These are phyloP conservation scores for Cephonodes hylas DNA, from an alignment of 2,888 invertebrate species.

Conservation along the genomic window DNA sequence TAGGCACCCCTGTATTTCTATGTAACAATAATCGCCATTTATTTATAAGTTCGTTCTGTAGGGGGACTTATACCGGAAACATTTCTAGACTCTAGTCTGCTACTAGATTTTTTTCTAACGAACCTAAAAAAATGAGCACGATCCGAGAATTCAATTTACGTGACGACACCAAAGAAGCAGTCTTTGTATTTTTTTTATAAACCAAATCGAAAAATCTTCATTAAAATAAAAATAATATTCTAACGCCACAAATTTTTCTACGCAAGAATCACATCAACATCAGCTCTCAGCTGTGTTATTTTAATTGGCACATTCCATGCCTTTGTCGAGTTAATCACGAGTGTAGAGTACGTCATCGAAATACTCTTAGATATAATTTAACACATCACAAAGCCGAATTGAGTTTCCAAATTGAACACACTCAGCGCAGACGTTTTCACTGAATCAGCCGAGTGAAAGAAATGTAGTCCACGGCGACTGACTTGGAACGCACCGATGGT, in stretches of 20 bases:
- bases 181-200: too few species aligned
- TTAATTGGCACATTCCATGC: conserved; percentile 17
- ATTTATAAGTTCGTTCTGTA: too few species aligned
- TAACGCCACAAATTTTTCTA: not conserved
- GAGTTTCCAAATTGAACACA: conserved; percentile 26
- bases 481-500: not conserved
- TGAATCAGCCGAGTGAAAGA: conserved; percentile 32
- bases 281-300: not conserved
- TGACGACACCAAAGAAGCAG: too few species aligned
- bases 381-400: conserved; percentile 35
- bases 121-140: too few species aligned
- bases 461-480: conserved; percentile 20
- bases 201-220: too few species aligned
- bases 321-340: conserved; percentile 28
- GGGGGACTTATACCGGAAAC: too few species aligned
- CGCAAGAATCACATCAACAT: not conserved
- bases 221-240: not conserved
- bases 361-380: conserved; percentile 35
- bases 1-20: too few species aligned
- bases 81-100: too few species aligned
- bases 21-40: too few species aligned
- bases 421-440: conserved; percentile 28
- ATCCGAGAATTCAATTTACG: too few species aligned
- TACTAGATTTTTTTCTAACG: too few species aligned
- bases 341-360: conserved; percentile 30